Evolutionary conservation across 1,140 invertebrate genomes (phyloP).

Genomic region (Diploscapter pachys): DNA sequence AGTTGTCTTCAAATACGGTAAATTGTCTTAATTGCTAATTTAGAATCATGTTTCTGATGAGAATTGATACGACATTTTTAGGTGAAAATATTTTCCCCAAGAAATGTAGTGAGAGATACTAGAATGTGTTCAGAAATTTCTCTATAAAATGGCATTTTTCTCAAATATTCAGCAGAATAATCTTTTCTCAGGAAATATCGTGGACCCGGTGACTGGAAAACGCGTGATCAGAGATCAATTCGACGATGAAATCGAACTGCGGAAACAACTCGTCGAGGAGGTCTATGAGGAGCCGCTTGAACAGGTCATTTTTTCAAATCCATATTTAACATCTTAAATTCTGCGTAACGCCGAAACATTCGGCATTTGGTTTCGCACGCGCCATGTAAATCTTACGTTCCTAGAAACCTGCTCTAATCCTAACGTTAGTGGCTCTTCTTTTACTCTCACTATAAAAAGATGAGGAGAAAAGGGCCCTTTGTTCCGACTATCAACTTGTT

Average conservation of each 20-base stretch:
- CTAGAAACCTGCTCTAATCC: no score
- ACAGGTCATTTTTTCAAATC: conserved; percentile 5
- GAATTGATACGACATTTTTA: background rate
- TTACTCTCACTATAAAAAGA: no score
- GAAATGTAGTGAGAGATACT: no score
- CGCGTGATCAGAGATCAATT: conserved; percentile 42
- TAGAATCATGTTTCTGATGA: background rate
- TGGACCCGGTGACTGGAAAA: conserved; percentile 50
- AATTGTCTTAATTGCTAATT: background rate
- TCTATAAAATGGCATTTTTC: no score
- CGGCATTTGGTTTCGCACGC: no score
- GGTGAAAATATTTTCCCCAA: background rate
- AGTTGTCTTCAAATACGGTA: conserved; percentile 46
- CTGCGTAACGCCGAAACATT: no score
- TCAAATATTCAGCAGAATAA: conserved; percentile 2
- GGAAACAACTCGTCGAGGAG: conserved; percentile 40
- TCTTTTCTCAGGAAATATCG: conserved; percentile 38
- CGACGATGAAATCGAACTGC: conserved; percentile 45
- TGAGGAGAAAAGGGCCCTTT: no score
- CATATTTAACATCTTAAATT: background rate
- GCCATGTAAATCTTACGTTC: no score
- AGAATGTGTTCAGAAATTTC: no score
- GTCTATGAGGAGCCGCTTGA: conserved; percentile 45
- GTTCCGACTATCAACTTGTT: no score
- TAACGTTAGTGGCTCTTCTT: no score